Base-by-base conservation (phyloP, 2,113 vertebrate genomes). In the Labrus mixtus region DNA sequence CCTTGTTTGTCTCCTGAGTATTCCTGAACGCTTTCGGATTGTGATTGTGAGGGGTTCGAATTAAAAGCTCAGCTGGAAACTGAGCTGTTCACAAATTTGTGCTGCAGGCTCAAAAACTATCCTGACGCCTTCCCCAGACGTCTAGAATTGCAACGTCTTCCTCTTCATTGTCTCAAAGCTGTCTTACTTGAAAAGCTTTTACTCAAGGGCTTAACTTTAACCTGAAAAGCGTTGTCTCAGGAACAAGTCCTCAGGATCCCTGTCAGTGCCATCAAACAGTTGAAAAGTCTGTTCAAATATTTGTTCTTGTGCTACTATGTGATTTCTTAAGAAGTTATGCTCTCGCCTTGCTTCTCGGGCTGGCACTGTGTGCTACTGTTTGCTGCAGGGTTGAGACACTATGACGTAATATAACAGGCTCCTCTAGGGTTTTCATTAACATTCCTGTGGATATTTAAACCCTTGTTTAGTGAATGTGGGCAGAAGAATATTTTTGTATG, bases 381-480 rank as follows among this genome's bases (percentile, higher is more conserved):
- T 20, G 53, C 66, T 39, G 0, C 60, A 58, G 50, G 51, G n/a
- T 20, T 15, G 0, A 29, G 10, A 36, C 8, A 8, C 53, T 36
- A 15, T 36, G 23, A 1, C 8, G 37, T 17, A 29, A 53, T 17
- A 36, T 16, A 51, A 63, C 58, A 60, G 29, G 58, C 63, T n/a
- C 63, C 53, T 70, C 23, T 46, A 36, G 57, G 43, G 76, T 55
- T 45, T 55, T 29, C 46, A 43, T 64, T 37, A 70, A 79, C 25
- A 76, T 69, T 75, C 55, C 67, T 74, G 89, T 72, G 71, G 57
- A 94, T 96, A 94, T 94, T 96, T 93, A 96, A 95, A 95, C 96
- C 93, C 95, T 48, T 95, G 94, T 96, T 95, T 95, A 95, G 94
- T 93, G 91, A 93, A 93, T 92, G 5, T 93, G 90, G 59, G 46